Evolutionary conservation across 2,888 invertebrate genomes (phyloP), one percentile per base, ranked within the genome.

Genomic region (Phoenoteleia sp.): DNA sequence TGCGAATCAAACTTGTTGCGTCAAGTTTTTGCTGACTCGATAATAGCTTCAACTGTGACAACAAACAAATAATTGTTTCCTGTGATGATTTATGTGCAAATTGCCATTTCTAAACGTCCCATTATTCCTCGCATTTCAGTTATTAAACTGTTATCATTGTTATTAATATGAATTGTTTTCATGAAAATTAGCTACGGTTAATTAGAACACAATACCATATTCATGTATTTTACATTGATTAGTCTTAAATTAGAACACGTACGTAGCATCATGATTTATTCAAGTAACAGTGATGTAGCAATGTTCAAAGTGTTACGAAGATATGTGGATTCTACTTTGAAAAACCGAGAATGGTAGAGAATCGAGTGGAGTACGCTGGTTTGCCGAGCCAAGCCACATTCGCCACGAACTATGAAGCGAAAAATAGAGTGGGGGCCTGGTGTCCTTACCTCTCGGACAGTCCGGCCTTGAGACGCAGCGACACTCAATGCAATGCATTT

Each of bases 381-480:
- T 69, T 42, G 85, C 69, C 25, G 74, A 79, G 71, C 71, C 60
- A 84, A 86, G 71, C 81, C 79, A 76, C 84, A 80, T 80, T 86
- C 82, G 67, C 79, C 81, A 71, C 82, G 79, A 84, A 83, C 85
- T 83, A 77, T 76, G 85, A 76, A 83, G 79, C 79, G 71, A 72
- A 69, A 67, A 75, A 72, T 69, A 80, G 80, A 86, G 88, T 86
- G 88, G 89, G 86, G 88, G 80, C 85, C 86, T 84, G 89, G 90
- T 89, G 91, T 91, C 91, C 91, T 91, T 90, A 92, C 91, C 89
- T 92, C 91, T 91, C 91, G 91, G 90, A 90, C 92, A 90, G 85
- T 87, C 86, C 92, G 92, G 92, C 93, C 93, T 93, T 93, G 93
- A 93, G 93, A 92, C 92, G 91, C 92, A 93, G 93, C 93, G 93